These are phyloP conservation scores for Archaeoteleia sp. DNA, from an alignment of 2,888 invertebrate species.

Conservation along the genomic window DNA sequence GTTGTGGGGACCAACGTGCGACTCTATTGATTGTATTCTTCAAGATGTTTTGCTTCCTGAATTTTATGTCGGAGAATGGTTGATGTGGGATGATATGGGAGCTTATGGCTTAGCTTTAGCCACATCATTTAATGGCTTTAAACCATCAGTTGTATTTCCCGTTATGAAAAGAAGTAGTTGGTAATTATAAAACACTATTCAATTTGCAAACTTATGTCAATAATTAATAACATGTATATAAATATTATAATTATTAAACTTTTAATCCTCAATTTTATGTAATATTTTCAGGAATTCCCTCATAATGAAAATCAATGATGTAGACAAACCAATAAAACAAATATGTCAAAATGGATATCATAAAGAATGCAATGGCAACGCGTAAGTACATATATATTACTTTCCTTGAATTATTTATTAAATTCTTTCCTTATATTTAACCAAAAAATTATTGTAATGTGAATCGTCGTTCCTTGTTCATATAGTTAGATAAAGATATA, in stretches of 20 bases:
- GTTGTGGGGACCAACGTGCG: slow-evolving; percentile 82
- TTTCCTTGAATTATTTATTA: too few relatives aligned
- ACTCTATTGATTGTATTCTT: slow-evolving; percentile 78
- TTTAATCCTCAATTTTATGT: too few relatives aligned
- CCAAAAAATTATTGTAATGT: too few relatives aligned
- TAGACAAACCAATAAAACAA: slow-evolving; percentile 20
- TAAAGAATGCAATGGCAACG: slow-evolving; percentile 23
- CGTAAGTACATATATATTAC: too few relatives aligned
- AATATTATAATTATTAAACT: too few relatives aligned
- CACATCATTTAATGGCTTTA: slow-evolving; percentile 80
- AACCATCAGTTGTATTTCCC: slow-evolving; percentile 72
- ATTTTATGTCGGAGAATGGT: slow-evolving; percentile 79
- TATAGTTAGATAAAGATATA: too few relatives aligned
- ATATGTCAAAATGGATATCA: slow-evolving; percentile 40
- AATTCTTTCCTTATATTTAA: too few relatives aligned
- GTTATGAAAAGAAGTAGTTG: slow-evolving; percentile 69
- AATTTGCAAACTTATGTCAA: too few relatives aligned
- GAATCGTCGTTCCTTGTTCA: too few relatives aligned
- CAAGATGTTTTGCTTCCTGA: slow-evolving; percentile 76
- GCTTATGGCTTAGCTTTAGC: slow-evolving; percentile 77
- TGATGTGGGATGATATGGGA: slow-evolving; percentile 80
- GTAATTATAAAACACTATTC: slow-evolving; percentile 60
- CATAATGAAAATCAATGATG: slow-evolving; percentile 24
- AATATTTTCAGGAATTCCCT: slow-evolving; percentile 40
- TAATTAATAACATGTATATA: too few relatives aligned